Percentiles rank a stretch among this genome's conserved stretches.
phyloP scores from a whole-genome alignment of 1,140 invertebrate species.

The Apis dorsata region DNA sequence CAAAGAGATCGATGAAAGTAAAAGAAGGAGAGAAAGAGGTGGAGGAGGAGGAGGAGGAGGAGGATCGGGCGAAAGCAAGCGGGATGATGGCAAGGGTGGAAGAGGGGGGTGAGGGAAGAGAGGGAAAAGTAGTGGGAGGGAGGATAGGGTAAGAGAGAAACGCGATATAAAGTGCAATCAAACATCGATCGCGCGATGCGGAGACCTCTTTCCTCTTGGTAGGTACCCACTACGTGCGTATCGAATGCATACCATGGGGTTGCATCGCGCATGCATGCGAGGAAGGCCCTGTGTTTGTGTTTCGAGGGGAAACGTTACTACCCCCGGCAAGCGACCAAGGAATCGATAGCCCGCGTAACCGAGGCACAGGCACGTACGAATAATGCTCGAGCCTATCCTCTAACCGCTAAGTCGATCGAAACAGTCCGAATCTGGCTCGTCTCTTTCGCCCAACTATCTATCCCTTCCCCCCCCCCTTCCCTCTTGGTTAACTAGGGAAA shows the following conservation, averaged over 20 bases:
- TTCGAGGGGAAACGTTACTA: slow-evolving; percentile 67
- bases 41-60: too few species aligned
- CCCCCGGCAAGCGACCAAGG: slow-evolving; percentile 60
- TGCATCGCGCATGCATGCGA: slow-evolving; percentile 70
- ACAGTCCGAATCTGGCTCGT: slow-evolving; percentile 30
- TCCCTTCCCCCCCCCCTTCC: background rate
- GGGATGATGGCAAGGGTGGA: background rate
- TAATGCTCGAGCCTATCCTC: slow-evolving; percentile 64
- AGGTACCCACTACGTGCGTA: slow-evolving; percentile 66
- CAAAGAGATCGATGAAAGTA: slow-evolving; percentile 12
- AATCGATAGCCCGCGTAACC: slow-evolving; percentile 70
- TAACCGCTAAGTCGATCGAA: slow-evolving; percentile 59
- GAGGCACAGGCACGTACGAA: slow-evolving; percentile 68
- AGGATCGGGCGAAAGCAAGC: background rate
- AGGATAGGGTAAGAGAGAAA: slow-evolving; percentile 45
- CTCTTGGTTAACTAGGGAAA: background rate
- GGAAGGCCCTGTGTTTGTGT: slow-evolving; percentile 63
- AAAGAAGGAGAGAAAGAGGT: background rate
- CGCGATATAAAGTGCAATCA: slow-evolving; percentile 66
- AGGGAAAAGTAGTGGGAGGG: slow-evolving; percentile 5
- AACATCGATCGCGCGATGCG: slow-evolving; percentile 68
- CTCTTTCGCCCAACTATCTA: background rate
- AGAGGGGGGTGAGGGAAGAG: background rate
- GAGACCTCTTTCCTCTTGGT: slow-evolving; percentile 66
- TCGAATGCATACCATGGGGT: slow-evolving; percentile 69